These are phyloP conservation scores for Lymantria dispar DNA, from an alignment of 2,888 invertebrate species.

Conservation along the genomic window DNA sequence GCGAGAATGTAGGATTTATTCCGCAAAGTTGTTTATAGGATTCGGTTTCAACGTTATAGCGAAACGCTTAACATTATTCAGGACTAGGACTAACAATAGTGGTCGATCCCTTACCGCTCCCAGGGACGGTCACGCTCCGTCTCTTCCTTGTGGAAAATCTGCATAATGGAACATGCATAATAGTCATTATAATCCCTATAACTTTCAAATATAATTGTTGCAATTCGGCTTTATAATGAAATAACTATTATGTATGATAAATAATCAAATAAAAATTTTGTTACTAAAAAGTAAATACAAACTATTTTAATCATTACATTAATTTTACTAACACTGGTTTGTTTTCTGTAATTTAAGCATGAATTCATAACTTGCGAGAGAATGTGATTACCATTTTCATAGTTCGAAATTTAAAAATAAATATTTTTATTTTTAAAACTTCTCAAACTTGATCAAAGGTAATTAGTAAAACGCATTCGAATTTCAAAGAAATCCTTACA, in stretches of 20 bases:
- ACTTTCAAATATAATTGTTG: constrained; percentile 10
- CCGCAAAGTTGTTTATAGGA: constrained; percentile 70
- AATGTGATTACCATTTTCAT: no score
- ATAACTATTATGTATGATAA: not conserved
- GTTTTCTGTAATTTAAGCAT: no score
- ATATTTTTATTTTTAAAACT: constrained; percentile 6
- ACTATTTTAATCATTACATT: no score
- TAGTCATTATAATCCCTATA: constrained; percentile 47
- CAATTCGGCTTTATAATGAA: not conserved
- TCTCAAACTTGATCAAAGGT: constrained; percentile 14
- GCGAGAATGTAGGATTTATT: constrained; percentile 61
- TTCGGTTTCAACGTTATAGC: constrained; percentile 48
- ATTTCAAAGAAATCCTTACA: constrained; percentile 55
- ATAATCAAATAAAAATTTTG: no score
- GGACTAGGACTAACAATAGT: constrained; percentile 57
- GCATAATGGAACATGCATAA: constrained; percentile 52
- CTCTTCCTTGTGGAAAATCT: constrained; percentile 56
- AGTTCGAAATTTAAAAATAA: not conserved
- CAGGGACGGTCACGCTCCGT: constrained; percentile 65
- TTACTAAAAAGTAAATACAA: no score
- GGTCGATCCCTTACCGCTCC: constrained; percentile 47
- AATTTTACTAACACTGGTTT: no score
- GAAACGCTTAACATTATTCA: constrained; percentile 71
- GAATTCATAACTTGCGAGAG: no score
- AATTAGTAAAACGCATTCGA: constrained; percentile 47